phyloP scores from a whole-genome alignment of 2,113 vertebrate genomes.

The Onychorhynchus coronatus region DNA sequence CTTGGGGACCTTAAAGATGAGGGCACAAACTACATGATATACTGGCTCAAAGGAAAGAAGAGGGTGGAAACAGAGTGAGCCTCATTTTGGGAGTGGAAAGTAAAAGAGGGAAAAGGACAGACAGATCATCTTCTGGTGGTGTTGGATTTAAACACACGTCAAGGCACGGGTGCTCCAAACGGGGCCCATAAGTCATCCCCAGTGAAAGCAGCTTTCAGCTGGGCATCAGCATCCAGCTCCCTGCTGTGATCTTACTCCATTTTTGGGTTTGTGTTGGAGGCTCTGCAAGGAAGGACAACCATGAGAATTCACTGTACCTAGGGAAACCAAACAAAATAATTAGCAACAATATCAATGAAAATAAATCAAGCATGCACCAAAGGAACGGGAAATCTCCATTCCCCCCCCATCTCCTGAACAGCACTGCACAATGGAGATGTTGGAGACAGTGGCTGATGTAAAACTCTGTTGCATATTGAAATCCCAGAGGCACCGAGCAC shows the following conservation, averaged over 20 bases:
- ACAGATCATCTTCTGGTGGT: not conserved
- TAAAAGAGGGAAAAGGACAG: not conserved
- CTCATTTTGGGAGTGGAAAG: not conserved
- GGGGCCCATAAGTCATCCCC: not conserved
- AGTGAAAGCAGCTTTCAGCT: not conserved
- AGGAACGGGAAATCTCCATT: not conserved
- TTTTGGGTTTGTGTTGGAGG: not conserved
- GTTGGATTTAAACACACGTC: not conserved
- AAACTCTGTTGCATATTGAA: not conserved
- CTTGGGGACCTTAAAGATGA: not conserved
- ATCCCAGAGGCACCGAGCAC: slow-evolving; percentile 2
- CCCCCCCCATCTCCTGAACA: not conserved
- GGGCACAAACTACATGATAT: not conserved
- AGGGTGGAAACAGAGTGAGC: not conserved
- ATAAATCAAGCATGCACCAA: not conserved
- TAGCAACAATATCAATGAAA: not conserved
- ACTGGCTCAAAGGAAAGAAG: not conserved
- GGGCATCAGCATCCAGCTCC: not conserved
- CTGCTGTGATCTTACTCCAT: not conserved
- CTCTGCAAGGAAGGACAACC: not conserved
- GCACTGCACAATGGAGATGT: not conserved
- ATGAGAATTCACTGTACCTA: not conserved
- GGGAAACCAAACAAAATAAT: not conserved
- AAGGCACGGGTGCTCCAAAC: not conserved
- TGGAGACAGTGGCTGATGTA: not conserved